Evolutionary conservation across 2,888 invertebrate species (phyloP).

Genomic region (Ornithoptera alexandrae): DNA sequence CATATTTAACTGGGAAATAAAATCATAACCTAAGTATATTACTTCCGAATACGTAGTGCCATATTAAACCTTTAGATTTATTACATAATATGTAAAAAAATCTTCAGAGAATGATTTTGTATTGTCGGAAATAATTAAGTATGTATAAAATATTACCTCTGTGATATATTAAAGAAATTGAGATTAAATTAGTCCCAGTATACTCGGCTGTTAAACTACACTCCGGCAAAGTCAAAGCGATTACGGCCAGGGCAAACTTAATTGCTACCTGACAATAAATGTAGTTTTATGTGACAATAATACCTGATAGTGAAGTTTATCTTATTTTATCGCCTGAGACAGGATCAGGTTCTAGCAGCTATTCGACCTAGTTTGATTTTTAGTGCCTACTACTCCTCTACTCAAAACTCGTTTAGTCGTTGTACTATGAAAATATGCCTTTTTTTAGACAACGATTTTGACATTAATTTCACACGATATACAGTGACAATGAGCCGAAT

Average conservation of each 20-base stretch:
- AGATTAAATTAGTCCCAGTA: neutral
- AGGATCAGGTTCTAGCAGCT: too few species aligned
- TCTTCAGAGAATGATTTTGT: too few species aligned
- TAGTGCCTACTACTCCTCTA: too few species aligned
- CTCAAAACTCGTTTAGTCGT: too few species aligned
- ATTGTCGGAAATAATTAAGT: neutral
- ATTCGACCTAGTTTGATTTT: too few species aligned
- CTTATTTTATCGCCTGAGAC: too few species aligned
- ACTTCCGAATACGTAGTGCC: neutral
- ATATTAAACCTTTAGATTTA: too few species aligned
- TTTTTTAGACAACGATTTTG: too few species aligned
- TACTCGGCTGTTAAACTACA: neutral
- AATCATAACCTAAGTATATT: neutral
- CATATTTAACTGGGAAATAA: neutral
- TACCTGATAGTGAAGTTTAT: neutral
- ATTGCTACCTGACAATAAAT: slow-evolving; percentile 1
- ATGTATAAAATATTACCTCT: neutral
- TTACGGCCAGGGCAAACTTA: slow-evolving; percentile 1
- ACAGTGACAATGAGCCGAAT: too few species aligned
- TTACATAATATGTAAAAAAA: too few species aligned
- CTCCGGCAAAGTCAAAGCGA: neutral
- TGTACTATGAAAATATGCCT: too few species aligned
- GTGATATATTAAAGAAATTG: neutral
- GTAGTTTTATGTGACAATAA: neutral
- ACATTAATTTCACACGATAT: too few species aligned